Evolutionary conservation across 2,888 invertebrate genomes (phyloP).

Genomic region (Oscheius sp.): DNA sequence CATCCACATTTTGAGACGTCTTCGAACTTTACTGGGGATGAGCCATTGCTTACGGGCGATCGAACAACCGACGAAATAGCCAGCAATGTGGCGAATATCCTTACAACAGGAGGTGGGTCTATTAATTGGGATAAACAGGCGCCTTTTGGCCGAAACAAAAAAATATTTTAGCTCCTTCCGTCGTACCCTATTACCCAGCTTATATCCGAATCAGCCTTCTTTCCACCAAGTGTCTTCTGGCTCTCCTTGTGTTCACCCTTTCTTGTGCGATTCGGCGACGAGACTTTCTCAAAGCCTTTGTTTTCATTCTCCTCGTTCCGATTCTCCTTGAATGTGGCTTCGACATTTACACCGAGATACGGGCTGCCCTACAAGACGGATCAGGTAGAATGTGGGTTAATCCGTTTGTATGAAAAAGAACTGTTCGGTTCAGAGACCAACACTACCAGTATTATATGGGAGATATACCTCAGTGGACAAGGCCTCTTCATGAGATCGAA

Average conservation of each 20-base stretch:
- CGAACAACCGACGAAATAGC: not conserved
- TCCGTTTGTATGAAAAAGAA: not conserved
- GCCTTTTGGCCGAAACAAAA: not conserved
- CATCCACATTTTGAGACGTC: not conserved
- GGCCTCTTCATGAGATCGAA: constrained; percentile 33
- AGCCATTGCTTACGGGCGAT: constrained; percentile 14
- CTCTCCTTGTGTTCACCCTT: constrained; percentile 44
- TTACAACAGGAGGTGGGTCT: constrained; percentile 10
- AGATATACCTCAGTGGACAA: constrained; percentile 4
- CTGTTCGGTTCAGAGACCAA: constrained; percentile 10
- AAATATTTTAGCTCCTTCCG: not conserved
- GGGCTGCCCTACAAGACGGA: constrained; percentile 23
- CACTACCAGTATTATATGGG: constrained; percentile 3
- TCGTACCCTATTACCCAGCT: constrained; percentile 42
- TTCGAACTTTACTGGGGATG: constrained; percentile 4
- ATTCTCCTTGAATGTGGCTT: constrained; percentile 52
- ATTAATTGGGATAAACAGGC: not conserved
- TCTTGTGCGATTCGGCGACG: constrained; percentile 44
- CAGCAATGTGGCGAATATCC: constrained; percentile 1
- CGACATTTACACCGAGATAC: constrained; percentile 55
- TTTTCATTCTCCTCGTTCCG: constrained; percentile 45
- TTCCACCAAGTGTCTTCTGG: constrained; percentile 47
- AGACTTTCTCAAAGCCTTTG: constrained; percentile 52
- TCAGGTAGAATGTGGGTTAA: constrained; percentile 39
- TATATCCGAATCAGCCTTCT: constrained; percentile 47